Conservation (phyloP, 2,113 vertebrate species). For the Peucedramus taeniatus region DNA sequence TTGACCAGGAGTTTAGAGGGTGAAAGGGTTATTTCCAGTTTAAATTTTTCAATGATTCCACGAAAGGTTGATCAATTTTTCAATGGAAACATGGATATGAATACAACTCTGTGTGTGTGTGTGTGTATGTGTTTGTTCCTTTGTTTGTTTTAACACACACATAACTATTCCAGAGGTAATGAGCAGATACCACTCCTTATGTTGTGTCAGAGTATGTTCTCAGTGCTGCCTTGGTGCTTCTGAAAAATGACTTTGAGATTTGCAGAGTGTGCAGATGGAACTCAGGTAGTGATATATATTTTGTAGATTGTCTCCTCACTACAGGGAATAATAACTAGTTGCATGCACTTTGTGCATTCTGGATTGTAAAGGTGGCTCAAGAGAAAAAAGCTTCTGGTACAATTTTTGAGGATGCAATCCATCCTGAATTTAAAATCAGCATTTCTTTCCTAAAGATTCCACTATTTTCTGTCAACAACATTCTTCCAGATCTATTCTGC, state of each 20-base stretch:
- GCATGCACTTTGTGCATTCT: background rate
- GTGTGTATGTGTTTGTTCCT: background rate
- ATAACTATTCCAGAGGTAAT: background rate
- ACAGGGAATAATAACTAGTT: background rate
- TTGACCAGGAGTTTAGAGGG: background rate
- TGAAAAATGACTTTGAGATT: background rate
- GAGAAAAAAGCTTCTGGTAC: background rate
- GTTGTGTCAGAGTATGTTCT: background rate
- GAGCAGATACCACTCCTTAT: background rate
- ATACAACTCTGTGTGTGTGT: background rate
- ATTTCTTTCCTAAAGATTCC: background rate
- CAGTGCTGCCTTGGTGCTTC: background rate
- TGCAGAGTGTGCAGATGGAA: background rate
- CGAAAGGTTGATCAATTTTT: background rate
- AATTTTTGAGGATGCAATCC: background rate
- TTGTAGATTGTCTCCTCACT: background rate
- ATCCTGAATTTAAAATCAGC: background rate
- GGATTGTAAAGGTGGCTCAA: background rate
- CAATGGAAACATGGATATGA: background rate
- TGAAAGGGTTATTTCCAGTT: background rate
- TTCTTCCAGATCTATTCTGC: background rate
- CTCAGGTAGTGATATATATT: background rate
- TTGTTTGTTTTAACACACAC: background rate
- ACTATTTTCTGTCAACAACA: background rate
- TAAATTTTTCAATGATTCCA: background rate